These are phyloP conservation scores for Callospermophilus lateralis DNA, from an alignment of 2,113 vertebrate species.

Conservation along the genomic window DNA sequence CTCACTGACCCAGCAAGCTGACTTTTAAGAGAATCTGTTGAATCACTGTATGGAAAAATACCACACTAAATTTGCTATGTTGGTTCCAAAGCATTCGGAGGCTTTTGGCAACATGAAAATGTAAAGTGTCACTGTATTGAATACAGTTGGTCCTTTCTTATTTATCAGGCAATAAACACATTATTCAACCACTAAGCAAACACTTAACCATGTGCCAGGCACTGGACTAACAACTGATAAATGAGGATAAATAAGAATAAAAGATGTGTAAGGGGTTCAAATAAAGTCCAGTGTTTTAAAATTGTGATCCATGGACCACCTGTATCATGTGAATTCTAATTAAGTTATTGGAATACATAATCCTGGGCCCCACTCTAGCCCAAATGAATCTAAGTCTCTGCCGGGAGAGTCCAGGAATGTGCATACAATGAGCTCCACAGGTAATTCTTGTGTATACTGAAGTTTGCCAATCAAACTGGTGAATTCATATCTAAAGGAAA, in stretches of 20 bases:
- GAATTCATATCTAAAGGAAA: neutral
- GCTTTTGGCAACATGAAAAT: neutral
- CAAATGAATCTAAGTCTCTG: slow-evolving; percentile 44
- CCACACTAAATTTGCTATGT: neutral
- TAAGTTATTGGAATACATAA: slow-evolving; percentile 16
- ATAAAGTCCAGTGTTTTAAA: neutral
- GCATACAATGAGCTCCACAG: neutral
- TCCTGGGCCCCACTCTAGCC: neutral
- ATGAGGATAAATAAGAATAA: neutral
- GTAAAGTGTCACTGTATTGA: slow-evolving; percentile 33
- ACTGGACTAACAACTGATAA: neutral
- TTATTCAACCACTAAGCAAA: slow-evolving; percentile 35
- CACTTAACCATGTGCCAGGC: neutral
- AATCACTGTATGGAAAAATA: neutral
- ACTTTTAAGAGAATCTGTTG: slow-evolving; percentile 45
- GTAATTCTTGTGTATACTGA: neutral
- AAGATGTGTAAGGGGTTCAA: neutral
- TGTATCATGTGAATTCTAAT: neutral
- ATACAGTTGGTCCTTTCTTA: neutral
- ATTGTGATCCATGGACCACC: neutral
- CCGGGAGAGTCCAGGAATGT: neutral
- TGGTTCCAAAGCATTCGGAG: slow-evolving; percentile 50
- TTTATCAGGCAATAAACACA: neutral
- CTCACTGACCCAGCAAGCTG: slow-evolving; percentile 1
- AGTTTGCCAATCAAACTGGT: neutral